Evolutionary conservation across 2,797 vertebrate species (phyloP).

Genomic region (Enteromius viviparus): DNA sequence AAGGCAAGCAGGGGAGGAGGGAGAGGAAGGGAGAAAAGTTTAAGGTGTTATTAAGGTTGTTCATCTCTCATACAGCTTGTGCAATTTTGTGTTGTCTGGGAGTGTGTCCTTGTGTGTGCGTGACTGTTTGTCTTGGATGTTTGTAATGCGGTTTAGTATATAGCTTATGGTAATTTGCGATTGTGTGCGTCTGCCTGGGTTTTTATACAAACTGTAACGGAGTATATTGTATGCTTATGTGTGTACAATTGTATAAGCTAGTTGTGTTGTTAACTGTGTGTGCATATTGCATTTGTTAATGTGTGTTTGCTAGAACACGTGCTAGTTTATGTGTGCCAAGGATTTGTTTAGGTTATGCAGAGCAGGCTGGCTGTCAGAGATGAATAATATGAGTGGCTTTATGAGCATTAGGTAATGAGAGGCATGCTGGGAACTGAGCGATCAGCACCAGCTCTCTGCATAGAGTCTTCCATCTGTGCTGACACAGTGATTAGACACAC

Average conservation of each 20-base stretch:
- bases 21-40: slow-evolving; percentile 74
- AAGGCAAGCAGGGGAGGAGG: slow-evolving; percentile 77
- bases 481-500: slow-evolving; percentile 62
- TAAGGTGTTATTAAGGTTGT: slow-evolving; percentile 84
- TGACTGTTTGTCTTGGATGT: slow-evolving; percentile 27
- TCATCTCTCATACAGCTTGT: slow-evolving; percentile 72
- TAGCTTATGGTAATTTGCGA: slow-evolving; percentile 19
- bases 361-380: slow-evolving; percentile 74
- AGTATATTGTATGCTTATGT: slow-evolving; percentile 39
- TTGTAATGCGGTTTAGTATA: slow-evolving; percentile 43
- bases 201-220: slow-evolving; percentile 43
- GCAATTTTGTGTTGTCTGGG: slow-evolving; percentile 49
- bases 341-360: slow-evolving; percentile 70
- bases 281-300: slow-evolving; percentile 23
- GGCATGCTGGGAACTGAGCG: slow-evolving; percentile 74
- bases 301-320: slow-evolving; percentile 45
- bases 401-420: slow-evolving; percentile 80
- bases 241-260: slow-evolving; percentile 55
- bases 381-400: slow-evolving; percentile 79
- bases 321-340: slow-evolving; percentile 56
- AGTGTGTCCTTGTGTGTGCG: slow-evolving; percentile 42
- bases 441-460: slow-evolving; percentile 61
- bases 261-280: slow-evolving; percentile 12
- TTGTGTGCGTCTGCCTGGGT: slow-evolving; percentile 14
- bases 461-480: slow-evolving; percentile 72